Evolutionary conservation across 1,140 invertebrate species (phyloP), one percentile per base, ranked within the genome.

Genomic region (Ceratina australensis): DNA sequence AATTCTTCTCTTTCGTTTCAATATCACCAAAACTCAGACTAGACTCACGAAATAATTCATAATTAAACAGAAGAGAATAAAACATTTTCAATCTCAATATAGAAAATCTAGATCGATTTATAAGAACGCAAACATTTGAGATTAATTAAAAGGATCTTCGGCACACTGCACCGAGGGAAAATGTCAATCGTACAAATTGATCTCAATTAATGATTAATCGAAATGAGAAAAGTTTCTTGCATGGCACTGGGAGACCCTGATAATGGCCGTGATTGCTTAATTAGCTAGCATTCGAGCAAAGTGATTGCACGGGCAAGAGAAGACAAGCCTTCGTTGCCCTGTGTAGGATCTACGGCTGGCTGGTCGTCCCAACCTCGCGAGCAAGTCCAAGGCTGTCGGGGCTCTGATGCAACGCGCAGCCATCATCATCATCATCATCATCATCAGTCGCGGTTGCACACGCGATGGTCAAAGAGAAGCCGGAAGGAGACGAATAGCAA

Each of bases 281-380:
- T 90, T 90, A 89, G 82, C 79, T 82, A 83, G 71, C 83, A 85
- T 79, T 86, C 75, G 85, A 83, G 80, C 80, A 85, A 77, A 82
- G 78, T 79, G 72, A 24, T 80, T 72, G 78, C 76, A 77, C 77
- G 60, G 52, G 42, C 60, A 67, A 18, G 10, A 50, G 64, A 67
- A 57, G 61, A 42, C 33, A 22, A 33, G 24, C 64, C 49, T 60
- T 50, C 50, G 49, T 59, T 57, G 24, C 52, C 47, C 67, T 69
- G 83, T 82, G 33, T 42, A 90, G 89, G 89, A 90, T 90, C 87
- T 90, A 90, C 86, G 89, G 89, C 84, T 90, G 89, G 89, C 87
- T 90, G 88, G 84, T 82, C 87, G 82, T 87, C 81, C 84, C 86
- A 88, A 84, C 87, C 84, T 89, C 87, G 81, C 78, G 84, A 80